Evolutionary conservation across 1,140 invertebrate genomes (phyloP), one percentile per base, ranked within the genome.

Genomic region (Panulirus ornatus): DNA sequence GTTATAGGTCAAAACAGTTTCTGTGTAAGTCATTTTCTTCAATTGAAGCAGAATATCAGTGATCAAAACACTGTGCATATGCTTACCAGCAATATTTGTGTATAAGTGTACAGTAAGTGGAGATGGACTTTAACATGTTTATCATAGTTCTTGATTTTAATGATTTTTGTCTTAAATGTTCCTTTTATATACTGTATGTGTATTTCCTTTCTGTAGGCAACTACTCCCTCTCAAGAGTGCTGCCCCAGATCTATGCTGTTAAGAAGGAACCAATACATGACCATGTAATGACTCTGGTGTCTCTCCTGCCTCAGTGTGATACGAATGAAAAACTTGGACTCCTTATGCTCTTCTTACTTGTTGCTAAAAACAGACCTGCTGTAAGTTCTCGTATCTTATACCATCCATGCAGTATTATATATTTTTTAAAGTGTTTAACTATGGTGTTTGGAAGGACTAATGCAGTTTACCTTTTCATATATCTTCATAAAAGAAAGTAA

Each of bases 201-300:
- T 44, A 42, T 30, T 22, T 63, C 34, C 27, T 70, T n/a, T 34
- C 19, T 78, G 6, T 92, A 97, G 96, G 96, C 83, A 98, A 98
- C 94, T 97, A 97, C 93, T 96, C 96, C 0, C 94, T 98, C 27
- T 96, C 97, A 84, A 94, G 97, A 78, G 97, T 98, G 34, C 94
- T 98, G 71, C 97, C 97, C 0, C 97, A 98, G 94, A 96, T 98
- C 36, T 98, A 98, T 94, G 96, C 96, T 92, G 96, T 98, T 11
- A 97, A 97, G 86, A 96, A 96, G 27, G 96, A 97, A 92, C 96
- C 97, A 0, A 95, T 98, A 63, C 96, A 97, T 91, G 97, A 97
- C 5, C 97, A 98, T 94, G 96, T 97, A 2, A 96, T 97, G 93
- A 96, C 96, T 34, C 94, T 99, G 38, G 96, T 98, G 0, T 96